phyloP scores from a whole-genome alignment of 2,888 invertebrate species.

The Yponomeuta plumbellus region DNA sequence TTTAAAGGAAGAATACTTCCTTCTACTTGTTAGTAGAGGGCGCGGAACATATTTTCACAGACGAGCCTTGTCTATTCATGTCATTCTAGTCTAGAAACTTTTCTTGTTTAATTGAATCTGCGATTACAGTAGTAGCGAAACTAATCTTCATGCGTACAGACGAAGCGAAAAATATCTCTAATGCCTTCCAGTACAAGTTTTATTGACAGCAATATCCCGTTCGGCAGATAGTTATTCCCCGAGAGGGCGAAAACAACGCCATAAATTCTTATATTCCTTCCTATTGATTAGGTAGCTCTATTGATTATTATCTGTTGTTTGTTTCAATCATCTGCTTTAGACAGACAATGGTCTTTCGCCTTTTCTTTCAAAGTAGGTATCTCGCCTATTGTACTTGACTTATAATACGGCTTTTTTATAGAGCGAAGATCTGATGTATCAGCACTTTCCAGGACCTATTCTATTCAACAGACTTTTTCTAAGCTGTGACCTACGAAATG shows the following conservation, averaged over 20 bases:
- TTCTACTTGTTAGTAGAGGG: no score
- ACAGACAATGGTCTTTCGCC: background rate
- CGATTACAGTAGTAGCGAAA: background rate
- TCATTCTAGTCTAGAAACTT: no score
- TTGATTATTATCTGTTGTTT: background rate
- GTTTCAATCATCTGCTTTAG: background rate
- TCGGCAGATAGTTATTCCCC: background rate
- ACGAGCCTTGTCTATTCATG: no score
- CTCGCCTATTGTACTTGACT: no score
- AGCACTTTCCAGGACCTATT: no score
- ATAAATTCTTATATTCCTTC: background rate
- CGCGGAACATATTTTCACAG: no score
- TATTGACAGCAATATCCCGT: background rate
- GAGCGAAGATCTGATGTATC: no score
- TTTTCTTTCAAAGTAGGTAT: background rate
- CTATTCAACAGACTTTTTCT: no score
- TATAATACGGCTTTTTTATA: no score
- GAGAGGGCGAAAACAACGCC: background rate
- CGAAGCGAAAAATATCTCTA: constrained; percentile 1
- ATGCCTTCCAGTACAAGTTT: background rate
- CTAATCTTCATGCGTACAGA: background rate
- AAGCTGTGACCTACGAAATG: no score
- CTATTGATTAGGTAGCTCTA: background rate
- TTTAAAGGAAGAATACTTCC: no score
- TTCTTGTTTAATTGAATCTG: no score